Percentiles rank a stretch among this genome's conserved stretches.
Conservation (phyloP, 2,797 vertebrate genomes). For the Eulemur albifrons region DNA sequence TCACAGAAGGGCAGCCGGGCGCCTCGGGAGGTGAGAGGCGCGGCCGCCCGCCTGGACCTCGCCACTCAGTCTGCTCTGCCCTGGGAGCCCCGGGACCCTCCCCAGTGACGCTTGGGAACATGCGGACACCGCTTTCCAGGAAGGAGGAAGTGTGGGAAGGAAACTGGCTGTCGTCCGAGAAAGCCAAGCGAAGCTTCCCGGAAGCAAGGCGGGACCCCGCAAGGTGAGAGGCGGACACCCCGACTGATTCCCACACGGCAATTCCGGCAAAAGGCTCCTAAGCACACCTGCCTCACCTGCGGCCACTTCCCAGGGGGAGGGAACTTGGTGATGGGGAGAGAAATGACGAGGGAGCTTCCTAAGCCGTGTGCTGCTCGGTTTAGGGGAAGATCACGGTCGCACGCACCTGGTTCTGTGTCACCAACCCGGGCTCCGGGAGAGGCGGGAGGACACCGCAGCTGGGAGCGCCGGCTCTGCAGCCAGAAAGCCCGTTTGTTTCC, state of each 20-base stretch:
- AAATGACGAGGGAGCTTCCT: rapidly evolving
- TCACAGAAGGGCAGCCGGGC: neutral
- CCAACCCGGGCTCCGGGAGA: neutral
- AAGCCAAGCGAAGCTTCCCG: rapidly evolving
- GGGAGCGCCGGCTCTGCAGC: neutral
- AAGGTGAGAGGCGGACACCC: rapidly evolving
- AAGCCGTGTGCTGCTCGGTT: neutral
- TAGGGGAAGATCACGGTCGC: rapidly evolving
- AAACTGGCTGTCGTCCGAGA: neutral
- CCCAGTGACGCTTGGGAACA: neutral
- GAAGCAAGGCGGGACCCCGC: neutral
- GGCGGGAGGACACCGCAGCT: rapidly evolving
- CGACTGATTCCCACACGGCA: rapidly evolving
- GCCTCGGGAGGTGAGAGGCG: neutral
- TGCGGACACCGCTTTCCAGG: neutral
- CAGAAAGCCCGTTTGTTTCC: no score
- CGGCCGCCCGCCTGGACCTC: rapidly evolving
- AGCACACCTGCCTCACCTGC: no score
- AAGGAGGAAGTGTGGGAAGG: no score
- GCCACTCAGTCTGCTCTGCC: neutral
- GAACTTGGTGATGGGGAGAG: neutral
- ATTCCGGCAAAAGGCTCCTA: rapidly evolving
- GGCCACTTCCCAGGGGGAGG: neutral
- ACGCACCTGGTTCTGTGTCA: rapidly evolving
- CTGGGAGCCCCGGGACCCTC: neutral